A percentile compares a stretch with the other conserved stretches of the same genome.
Evolutionary conservation across 1,140 invertebrate genomes (phyloP).

Genomic region (Plutomurus gul): DNA sequence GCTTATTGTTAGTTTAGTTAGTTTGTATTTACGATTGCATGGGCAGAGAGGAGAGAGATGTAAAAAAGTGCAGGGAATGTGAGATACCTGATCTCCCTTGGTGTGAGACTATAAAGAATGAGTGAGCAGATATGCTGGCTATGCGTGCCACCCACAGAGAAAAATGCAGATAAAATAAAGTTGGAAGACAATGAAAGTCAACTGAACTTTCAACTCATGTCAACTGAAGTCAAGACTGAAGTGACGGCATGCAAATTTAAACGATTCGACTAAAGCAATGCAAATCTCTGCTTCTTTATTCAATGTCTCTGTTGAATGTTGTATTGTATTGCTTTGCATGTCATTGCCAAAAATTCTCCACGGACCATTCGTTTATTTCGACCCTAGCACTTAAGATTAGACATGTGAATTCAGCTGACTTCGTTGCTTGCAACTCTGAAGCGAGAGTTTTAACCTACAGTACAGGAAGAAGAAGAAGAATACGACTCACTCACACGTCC

Average conservation of each 20-base stretch:
- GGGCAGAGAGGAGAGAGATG: too few species aligned
- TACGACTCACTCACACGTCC: too few species aligned
- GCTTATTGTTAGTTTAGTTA: too few species aligned
- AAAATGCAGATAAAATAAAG: conserved; percentile 27
- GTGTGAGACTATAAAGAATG: conserved; percentile 10
- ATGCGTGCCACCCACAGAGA: conserved; percentile 15
- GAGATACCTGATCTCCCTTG: neutral
- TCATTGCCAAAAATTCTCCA: neutral
- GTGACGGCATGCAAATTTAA: conserved; percentile 26
- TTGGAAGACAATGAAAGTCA: conserved; percentile 24
- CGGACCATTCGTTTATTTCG: neutral
- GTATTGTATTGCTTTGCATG: neutral
- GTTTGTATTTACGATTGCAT: too few species aligned
- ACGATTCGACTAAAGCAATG: conserved; percentile 16
- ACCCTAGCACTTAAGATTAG: neutral
- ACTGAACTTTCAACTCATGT: conserved; percentile 24
- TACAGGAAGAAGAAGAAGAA: too few species aligned
- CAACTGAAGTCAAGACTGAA: conserved; percentile 12
- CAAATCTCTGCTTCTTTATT: neutral
- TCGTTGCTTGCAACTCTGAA: too few species aligned
- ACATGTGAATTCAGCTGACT: too few species aligned
- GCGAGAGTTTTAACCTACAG: too few species aligned
- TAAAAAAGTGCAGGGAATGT: too few species aligned
- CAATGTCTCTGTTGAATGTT: neutral
- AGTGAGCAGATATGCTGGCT: neutral